Evolutionary conservation across 1,140 invertebrate species (phyloP), one percentile per base, ranked within the genome.

Genomic region (Drosophila pseudoobscura): DNA sequence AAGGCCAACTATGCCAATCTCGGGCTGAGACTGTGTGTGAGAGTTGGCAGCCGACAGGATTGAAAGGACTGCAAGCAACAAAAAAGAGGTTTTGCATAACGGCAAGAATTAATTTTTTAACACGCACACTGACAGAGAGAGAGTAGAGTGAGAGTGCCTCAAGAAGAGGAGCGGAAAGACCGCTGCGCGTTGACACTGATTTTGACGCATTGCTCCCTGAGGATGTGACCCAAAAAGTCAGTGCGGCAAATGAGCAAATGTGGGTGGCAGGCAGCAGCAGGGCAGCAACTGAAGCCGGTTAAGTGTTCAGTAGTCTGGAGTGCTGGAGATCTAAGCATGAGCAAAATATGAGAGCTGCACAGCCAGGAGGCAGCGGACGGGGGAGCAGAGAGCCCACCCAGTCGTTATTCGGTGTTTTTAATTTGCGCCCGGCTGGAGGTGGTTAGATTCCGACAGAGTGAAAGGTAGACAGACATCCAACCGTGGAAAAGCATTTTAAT

Each of bases 171-270:
- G 17, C 43, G 61, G 39, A 22, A 44, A 45, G n/a, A 35, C n/a
- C 52, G 62, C 62, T 87, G 82, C 78, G 83, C 83, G 83, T 88
- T 87, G 83, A 87, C 83, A 87, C 83, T 87, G 83, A 87, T 87
- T 87, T 87, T 87, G 83, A 87, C 83, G 84, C 83, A 87, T 87
- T 78, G 83, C 83, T 87, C 83, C 83, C 83, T 70, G 53, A 87
- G 84, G 83, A 87, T 87, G 83, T 87, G 83, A 87, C 83, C 83
- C 83, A 87, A 87, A 87, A 87, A 83, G 78, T 79, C 78, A 76
- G 83, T 82, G 78, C 83, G 83, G 83, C 83, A 87, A 87, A 87
- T 87, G 82, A 87, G 82, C 83, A 82, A 82, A 39, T 71, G 83
- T 82, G 59, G 78, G 64, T 45, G 77, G 68, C 52, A 78, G 70